phyloP scores from a whole-genome alignment of 1,140 invertebrate genomes.

The Anagrus nilaparvatae region DNA sequence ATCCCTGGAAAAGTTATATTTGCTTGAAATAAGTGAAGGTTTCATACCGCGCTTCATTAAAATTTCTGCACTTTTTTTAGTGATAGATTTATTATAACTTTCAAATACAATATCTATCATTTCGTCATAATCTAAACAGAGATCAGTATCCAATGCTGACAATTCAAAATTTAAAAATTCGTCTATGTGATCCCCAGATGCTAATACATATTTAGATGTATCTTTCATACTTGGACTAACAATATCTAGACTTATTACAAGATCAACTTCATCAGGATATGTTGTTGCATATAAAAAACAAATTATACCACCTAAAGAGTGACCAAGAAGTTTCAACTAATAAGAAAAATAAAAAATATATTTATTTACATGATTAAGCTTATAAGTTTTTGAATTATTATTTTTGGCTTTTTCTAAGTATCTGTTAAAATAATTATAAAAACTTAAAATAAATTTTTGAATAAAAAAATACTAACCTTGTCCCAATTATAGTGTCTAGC shows the following conservation, averaged over 20 bases:
- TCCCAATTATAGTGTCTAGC: constrained; percentile 68
- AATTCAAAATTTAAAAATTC: constrained; percentile 62
- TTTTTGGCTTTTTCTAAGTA: constrained; percentile 16
- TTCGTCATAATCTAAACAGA: constrained; percentile 59
- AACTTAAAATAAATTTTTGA: neutral
- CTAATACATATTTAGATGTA: constrained; percentile 42
- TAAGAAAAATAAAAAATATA: constrained; percentile 2
- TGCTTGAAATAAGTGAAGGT: constrained; percentile 20
- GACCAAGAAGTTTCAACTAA: constrained; percentile 55
- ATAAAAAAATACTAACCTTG: constrained; percentile 43
- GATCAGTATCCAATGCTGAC: constrained; percentile 47
- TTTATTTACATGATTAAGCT: too few species aligned
- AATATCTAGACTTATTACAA: constrained; percentile 65
- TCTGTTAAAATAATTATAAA: neutral
- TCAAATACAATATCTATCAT: constrained; percentile 61
- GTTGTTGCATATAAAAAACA: constrained; percentile 69
- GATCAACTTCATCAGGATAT: constrained; percentile 61
- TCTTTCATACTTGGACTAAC: constrained; percentile 56
- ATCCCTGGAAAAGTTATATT: constrained; percentile 59
- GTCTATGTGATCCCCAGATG: constrained; percentile 47
- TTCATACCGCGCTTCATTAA: constrained; percentile 61
- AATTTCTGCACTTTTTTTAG: constrained; percentile 51
- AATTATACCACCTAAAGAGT: constrained; percentile 69
- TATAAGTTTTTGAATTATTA: neutral
- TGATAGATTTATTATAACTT: constrained; percentile 60